Conservation (phyloP, 2,888 invertebrate genomes). For the Tetragnatha montana region DNA sequence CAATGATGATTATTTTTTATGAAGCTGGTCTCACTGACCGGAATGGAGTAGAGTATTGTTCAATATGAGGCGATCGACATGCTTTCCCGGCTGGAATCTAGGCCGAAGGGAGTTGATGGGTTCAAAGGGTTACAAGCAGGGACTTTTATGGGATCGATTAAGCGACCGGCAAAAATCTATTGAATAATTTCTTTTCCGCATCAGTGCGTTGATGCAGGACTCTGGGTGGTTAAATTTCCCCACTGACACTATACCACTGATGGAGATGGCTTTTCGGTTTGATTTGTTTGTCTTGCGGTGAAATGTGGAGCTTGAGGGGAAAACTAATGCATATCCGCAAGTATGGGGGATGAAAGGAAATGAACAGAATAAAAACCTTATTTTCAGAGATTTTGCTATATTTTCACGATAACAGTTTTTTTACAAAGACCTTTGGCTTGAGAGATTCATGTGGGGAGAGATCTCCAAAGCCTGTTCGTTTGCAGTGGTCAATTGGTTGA, state of each 20-base stretch:
- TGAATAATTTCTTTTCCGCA: neutral
- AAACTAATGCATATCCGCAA: neutral
- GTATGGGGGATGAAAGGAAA: neutral
- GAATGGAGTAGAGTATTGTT: constrained; percentile 37
- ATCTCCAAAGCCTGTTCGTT: too few species aligned
- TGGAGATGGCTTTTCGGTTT: too few species aligned
- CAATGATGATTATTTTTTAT: constrained; percentile 36
- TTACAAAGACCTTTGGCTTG: too few species aligned
- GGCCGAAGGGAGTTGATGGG: constrained; percentile 53
- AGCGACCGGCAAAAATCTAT: neutral
- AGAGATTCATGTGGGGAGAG: too few species aligned
- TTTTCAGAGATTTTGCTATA: too few species aligned
- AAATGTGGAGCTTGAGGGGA: neutral
- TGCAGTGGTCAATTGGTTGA: too few species aligned
- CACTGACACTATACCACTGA: neutral
- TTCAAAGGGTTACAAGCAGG: constrained; percentile 60
- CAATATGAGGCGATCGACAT: constrained; percentile 24
- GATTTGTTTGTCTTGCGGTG: too few species aligned
- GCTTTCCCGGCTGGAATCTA: constrained; percentile 19
- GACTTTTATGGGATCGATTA: constrained; percentile 22
- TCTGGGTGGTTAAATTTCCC: neutral
- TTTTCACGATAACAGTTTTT: too few species aligned
- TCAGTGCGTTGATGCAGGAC: neutral
- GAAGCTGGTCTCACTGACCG: neutral
- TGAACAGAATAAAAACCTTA: too few species aligned